Base-by-base conservation (phyloP, 1,140 invertebrate species). In the Panagrolaimus sp. region DNA sequence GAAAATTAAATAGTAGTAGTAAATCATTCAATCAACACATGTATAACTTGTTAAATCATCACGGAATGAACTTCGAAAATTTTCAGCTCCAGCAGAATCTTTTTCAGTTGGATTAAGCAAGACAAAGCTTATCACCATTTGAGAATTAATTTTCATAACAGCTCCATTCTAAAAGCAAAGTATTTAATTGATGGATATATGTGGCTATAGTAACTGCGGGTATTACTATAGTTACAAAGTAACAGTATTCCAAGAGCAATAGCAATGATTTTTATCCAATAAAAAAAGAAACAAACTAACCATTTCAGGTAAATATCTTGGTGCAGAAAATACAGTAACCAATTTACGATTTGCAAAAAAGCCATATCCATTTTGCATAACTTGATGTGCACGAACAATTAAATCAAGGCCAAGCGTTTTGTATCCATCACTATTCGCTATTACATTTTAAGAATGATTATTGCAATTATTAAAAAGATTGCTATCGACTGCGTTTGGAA, bases 291-390 rank as follows among this genome's bases (percentile, higher is more conserved):
- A 57, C n/a, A 64, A 64, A 64, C n/a, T 5, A 8, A 64, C 38
- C n/a, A 44, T 70, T 53, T 70, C 68, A 51, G 46, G 62, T 1
- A 90, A 92, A 83, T 92, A 92, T 77, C 92, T 91, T 16, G 90
- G 89, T 43, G 90, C 91, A 5, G 90, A 91, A 82, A 90, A 90
- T 42, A 90, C 80, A 3, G 89, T 90, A 5, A 90, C 89, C 69
- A 90, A 80, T 75, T 90, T 88, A 8, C 73, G 83, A 88, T 90
- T 89, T 4, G 88, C 70, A 83, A 90, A 90, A 76, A 90, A 67
- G 0, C 65, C 68, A 63, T 68, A 57, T 11, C 67, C 67, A 65
- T 63, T 57, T 43, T 63, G 38, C 48, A 57, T 68, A 20, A 87
- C 86, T 64, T 76, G 75, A 68, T 76, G 75, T 20, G 72, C 75